These are phyloP conservation scores for Piezodorus guildinii DNA, from an alignment of 1,140 invertebrate species.

Conservation along the genomic window DNA sequence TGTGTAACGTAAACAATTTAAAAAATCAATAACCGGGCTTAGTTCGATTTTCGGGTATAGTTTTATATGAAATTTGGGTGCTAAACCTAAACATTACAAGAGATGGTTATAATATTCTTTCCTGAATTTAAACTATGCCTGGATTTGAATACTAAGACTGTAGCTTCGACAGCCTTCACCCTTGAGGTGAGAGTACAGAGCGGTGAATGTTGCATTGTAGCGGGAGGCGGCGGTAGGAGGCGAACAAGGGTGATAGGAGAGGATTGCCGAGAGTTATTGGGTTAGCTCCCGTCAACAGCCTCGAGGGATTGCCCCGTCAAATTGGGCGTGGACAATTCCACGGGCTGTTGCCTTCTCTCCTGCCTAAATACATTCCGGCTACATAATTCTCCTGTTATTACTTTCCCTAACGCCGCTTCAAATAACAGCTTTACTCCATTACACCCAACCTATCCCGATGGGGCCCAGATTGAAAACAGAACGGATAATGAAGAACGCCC, in stretches of 20 bases:
- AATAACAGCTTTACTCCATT: conserved; percentile 12
- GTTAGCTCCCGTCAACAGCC: background rate
- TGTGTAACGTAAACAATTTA: too few species aligned
- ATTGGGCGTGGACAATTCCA: conserved; percentile 36
- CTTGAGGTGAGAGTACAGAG: background rate
- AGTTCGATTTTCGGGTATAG: too few species aligned
- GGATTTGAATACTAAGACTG: too few species aligned
- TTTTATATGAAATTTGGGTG: too few species aligned
- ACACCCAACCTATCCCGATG: conserved; percentile 3
- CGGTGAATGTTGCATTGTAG: background rate
- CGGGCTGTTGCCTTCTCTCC: conserved; percentile 39
- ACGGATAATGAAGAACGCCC: background rate
- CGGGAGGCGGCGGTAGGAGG: conserved; percentile 13
- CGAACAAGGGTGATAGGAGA: conserved; percentile 1
- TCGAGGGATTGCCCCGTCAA: conserved; percentile 26
- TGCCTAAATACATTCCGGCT: conserved; percentile 34
- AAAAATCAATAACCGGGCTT: too few species aligned
- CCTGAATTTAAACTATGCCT: too few species aligned
- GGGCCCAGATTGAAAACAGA: conserved; percentile 5
- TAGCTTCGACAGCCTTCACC: background rate
- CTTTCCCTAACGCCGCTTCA: conserved; percentile 28
- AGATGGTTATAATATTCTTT: too few species aligned
- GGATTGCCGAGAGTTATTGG: background rate
- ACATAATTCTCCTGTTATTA: conserved; percentile 24
- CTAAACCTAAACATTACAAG: too few species aligned